Conservation (phyloP, 1,140 invertebrate genomes). For the Scaptodrosophila lebanonensis region DNA sequence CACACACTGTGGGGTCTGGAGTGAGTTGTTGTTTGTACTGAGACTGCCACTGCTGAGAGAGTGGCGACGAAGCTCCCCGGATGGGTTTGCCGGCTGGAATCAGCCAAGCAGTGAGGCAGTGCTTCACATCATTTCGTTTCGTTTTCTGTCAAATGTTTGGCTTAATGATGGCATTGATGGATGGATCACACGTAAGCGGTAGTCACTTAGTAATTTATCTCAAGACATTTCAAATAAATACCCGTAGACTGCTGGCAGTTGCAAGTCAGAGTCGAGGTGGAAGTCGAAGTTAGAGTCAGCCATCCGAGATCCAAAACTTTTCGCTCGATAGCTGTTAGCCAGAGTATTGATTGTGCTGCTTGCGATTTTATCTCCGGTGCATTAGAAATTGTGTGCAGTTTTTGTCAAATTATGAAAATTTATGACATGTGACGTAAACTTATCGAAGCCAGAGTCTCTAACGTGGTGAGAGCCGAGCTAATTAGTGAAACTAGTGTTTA, state of each 20-base stretch:
- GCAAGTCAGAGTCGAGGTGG: no score
- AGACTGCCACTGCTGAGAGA: conserved; percentile 3
- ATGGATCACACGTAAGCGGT: conserved; percentile 73
- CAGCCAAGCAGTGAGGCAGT: conserved; percentile 10
- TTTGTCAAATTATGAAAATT: conserved; percentile 72
- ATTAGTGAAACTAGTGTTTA: conserved; percentile 47
- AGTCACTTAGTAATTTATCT: conserved; percentile 75
- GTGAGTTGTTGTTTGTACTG: conserved; percentile 37
- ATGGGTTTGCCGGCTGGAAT: neutral
- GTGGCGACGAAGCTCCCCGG: conserved; percentile 5
- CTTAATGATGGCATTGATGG: conserved; percentile 75
- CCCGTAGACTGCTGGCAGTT: conserved; percentile 48
- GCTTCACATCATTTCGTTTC: conserved; percentile 37
- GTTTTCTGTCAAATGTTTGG: conserved; percentile 67
- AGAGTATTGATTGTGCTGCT: conserved; percentile 25
- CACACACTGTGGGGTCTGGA: conserved; percentile 52
- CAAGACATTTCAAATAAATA: conserved; percentile 70
- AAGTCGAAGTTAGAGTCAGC: no score
- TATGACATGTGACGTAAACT: conserved; percentile 44
- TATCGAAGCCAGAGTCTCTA: conserved; percentile 8
- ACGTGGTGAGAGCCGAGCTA: conserved; percentile 55
- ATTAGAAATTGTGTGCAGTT: conserved; percentile 63
- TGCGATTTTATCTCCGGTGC: conserved; percentile 51
- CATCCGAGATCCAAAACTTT: neutral
- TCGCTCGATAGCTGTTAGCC: conserved; percentile 43